phyloP scores from a whole-genome alignment of 2,797 vertebrate genomes.

The Pipistrellus pipistrellus region DNA sequence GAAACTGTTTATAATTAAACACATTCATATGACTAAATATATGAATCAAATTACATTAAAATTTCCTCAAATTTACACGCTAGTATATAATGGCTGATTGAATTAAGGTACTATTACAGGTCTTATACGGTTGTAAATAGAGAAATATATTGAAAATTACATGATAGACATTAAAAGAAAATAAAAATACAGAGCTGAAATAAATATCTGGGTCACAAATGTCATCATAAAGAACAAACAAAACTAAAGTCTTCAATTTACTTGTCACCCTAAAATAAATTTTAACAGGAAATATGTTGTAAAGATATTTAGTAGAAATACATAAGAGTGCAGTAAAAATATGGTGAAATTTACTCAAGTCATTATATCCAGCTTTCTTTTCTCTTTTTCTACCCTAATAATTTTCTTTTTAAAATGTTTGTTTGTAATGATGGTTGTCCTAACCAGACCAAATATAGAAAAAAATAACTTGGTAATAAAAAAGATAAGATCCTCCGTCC shows the following conservation, averaged over 20 bases:
- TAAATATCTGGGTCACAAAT: background rate
- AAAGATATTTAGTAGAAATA: background rate
- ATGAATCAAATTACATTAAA: conserved; percentile 7
- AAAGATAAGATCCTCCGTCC: background rate
- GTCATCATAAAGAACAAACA: background rate
- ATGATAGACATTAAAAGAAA: conserved; percentile 8
- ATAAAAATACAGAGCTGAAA: background rate
- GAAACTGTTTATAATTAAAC: background rate
- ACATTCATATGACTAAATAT: background rate
- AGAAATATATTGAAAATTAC: background rate
- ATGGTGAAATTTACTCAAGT: background rate
- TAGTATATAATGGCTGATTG: background rate
- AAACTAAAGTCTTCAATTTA: background rate
- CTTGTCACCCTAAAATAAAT: conserved; percentile 16
- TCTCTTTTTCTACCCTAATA: background rate
- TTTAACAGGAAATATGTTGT: background rate
- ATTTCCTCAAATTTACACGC: background rate
- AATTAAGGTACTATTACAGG: background rate
- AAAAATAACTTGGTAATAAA: background rate
- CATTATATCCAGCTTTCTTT: background rate
- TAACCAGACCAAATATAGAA: background rate
- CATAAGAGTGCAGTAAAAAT: background rate
- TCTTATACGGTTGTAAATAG: background rate
- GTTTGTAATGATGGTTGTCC: background rate
- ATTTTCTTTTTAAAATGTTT: background rate